These are phyloP conservation scores for Mus pahari DNA, from an alignment of 2,113 vertebrate species.

Conservation along the genomic window DNA sequence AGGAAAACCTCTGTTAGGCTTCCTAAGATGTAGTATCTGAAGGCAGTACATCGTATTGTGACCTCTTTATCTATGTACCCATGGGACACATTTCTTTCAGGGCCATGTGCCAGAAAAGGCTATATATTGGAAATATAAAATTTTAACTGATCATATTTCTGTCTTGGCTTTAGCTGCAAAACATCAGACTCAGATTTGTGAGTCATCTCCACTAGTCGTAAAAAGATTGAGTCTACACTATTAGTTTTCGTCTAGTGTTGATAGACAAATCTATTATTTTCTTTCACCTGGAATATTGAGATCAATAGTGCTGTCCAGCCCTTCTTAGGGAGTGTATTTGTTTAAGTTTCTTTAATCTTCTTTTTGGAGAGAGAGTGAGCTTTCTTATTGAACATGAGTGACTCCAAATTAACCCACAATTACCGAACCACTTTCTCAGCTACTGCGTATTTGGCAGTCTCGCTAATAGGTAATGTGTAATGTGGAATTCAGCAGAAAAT, in stretches of 20 bases:
- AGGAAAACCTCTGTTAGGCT: constrained; percentile 40
- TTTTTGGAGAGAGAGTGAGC: neutral
- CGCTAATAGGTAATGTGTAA: neutral
- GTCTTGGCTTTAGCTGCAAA: constrained; percentile 57
- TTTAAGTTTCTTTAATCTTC: neutral
- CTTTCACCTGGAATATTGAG: constrained; percentile 42
- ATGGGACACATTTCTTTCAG: constrained; percentile 66
- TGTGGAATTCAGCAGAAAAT: neutral
- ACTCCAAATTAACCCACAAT: neutral
- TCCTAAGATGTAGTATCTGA: constrained; percentile 31
- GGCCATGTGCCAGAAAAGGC: constrained; percentile 62
- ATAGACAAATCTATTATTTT: constrained; percentile 46
- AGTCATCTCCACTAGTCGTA: constrained; percentile 9
- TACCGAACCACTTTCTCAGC: neutral
- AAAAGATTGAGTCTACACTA: constrained; percentile 25
- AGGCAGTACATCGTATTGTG: constrained; percentile 49
- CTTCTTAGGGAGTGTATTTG: constrained; percentile 32
- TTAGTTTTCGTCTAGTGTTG: constrained; percentile 6
- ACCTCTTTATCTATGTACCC: constrained; percentile 67
- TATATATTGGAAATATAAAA: constrained; percentile 70
- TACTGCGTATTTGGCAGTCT: neutral
- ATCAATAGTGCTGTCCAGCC: constrained; percentile 6
- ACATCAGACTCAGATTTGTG: constrained; percentile 24
- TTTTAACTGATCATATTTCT: constrained; percentile 70
- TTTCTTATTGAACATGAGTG: neutral